Percentiles rank a stretch among this genome's conserved stretches.
Evolutionary conservation across 2,113 vertebrate species (phyloP).

Genomic region (Lepisosteus oculatus): DNA sequence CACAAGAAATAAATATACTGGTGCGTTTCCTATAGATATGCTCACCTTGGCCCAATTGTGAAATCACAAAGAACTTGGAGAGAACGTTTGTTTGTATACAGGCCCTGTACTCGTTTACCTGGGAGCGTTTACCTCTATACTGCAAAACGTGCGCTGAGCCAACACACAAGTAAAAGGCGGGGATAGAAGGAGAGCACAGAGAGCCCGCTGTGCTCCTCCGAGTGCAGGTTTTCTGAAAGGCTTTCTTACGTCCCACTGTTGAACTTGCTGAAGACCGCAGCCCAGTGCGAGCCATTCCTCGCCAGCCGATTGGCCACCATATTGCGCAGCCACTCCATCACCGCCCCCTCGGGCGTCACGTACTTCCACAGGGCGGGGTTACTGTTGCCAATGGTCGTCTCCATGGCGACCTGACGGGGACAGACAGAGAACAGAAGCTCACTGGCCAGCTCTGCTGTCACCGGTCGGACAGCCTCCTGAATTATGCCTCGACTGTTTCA

Average conservation of each 20-base stretch:
- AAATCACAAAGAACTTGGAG: too few relatives aligned
- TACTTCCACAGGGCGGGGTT: constrained; percentile 81
- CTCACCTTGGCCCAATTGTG: too few relatives aligned
- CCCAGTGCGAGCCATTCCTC: constrained; percentile 69
- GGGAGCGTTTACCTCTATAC: too few relatives aligned
- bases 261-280: constrained; percentile 69
- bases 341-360: constrained; percentile 64
- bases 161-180: too few relatives aligned
- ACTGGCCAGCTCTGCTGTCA: too few relatives aligned
- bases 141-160: too few relatives aligned
- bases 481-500: too few relatives aligned
- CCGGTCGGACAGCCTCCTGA: too few relatives aligned
- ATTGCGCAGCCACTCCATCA: constrained; percentile 91
- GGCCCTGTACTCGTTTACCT: too few relatives aligned
- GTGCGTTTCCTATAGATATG: too few relatives aligned
- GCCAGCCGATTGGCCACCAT: constrained; percentile 86
- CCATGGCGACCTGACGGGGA: constrained; percentile 74
- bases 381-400: constrained; percentile 92
- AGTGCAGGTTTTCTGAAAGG: background rate
- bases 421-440: background rate
- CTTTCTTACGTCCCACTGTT: constrained; percentile 93
- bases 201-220: background rate
- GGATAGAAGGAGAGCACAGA: background rate
- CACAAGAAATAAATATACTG: too few relatives aligned
- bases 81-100: too few relatives aligned